phyloP scores from a whole-genome alignment of 2,113 vertebrate species.

The Erythrolamprus reginae region DNA sequence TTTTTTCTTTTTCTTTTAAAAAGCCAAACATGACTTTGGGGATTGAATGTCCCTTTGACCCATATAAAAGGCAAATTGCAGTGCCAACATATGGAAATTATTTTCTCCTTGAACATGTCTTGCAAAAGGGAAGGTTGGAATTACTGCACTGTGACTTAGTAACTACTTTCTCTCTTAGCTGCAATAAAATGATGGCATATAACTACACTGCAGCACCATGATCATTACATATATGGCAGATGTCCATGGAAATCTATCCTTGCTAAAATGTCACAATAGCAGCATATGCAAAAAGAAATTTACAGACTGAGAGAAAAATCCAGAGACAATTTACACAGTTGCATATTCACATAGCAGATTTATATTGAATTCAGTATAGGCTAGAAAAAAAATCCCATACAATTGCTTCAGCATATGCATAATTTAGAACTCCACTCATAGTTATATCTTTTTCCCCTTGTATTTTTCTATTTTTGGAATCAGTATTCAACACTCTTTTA shows the following conservation, averaged over 20 bases:
- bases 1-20: neutral
- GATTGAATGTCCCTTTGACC: slow-evolving; percentile 49
- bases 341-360: neutral
- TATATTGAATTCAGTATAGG: neutral
- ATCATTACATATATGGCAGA: neutral
- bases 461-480: neutral
- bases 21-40: slow-evolving; percentile 8
- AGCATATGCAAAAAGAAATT: slow-evolving; percentile 16
- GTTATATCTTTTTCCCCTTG: neutral
- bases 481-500: neutral
- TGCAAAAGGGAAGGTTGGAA: slow-evolving; percentile 44
- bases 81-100: slow-evolving; percentile 61
- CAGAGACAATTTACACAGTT: slow-evolving; percentile 5
- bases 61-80: slow-evolving; percentile 53
- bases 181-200: slow-evolving; percentile 36
- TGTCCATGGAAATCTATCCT: neutral
- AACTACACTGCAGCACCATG: neutral
- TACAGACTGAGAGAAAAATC: neutral
- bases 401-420: neutral
- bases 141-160: slow-evolving; percentile 37
- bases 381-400: neutral
- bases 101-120: slow-evolving; percentile 56
- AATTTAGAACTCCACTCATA: neutral
- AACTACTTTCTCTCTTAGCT: slow-evolving; percentile 18
- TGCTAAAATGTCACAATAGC: slow-evolving; percentile 26